Evolutionary conservation across 2,797 vertebrate genomes (phyloP), one percentile per base, ranked within the genome.

Genomic region (Malurus splendens): DNA sequence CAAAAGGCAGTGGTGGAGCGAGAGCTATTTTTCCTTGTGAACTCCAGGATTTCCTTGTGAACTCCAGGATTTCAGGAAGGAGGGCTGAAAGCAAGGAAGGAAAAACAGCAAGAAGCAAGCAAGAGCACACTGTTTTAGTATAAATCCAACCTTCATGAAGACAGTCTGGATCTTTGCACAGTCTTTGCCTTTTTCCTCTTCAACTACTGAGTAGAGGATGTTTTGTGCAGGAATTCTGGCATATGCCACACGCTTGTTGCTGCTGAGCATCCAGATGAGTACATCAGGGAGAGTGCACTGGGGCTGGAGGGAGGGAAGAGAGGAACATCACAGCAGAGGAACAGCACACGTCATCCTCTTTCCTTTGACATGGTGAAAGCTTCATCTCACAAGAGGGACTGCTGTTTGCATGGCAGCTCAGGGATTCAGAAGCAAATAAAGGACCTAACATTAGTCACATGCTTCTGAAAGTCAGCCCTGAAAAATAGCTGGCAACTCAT

Each of bases 151-250:
- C 98, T 98, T 98, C 97, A 99, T 96, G 90, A 98, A 98, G 70
- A 98, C 83, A 48, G 98, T 98, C 78, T 98, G 97, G 91, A 99
- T 96, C 94, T 97, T 98, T 1, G 98, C 98, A 64, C 98, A 99
- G 96, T 99, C 98, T 87, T 96, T 98, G 64, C 98, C 99, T 74
- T 96, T 98, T 86, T 99, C 98, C 71, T 99, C 99, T 92, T 99
- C 98, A 0, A 98, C 98, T 93, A 98, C 84, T 2, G 99, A 98
- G 93, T 98, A 99, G n/a, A 99, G 96, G 61, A 99, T 95, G 56
- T 98, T 96, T 95, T 98, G 97, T 13, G 98, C 96, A 8, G 98
- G 98, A 60, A 99, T 97, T 71, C 98, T 97, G 61, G 98, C 93
- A 5, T 98, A 99, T 10, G 98, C 98, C 89, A 99, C 93, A 22